Evolutionary conservation across 2,797 vertebrate species (phyloP), one percentile per base, ranked within the genome.

Genomic region (Eutrigla gurnardus): DNA sequence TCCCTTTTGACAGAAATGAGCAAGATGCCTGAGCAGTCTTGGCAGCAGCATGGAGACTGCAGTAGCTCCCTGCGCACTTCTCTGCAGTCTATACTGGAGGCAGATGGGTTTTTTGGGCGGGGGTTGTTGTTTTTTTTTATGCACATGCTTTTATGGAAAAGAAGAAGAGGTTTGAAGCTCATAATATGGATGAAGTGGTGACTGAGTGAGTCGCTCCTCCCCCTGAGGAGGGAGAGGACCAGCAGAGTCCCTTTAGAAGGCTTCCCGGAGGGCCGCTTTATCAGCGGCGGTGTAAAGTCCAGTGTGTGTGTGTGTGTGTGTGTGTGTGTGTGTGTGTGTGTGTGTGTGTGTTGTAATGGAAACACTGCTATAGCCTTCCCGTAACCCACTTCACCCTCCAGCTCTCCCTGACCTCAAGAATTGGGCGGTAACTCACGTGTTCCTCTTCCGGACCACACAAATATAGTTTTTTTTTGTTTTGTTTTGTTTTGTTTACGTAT

Each of bases 351-450:
- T 66, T 64, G 60, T 62, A 39, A 75, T 40, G 45, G 59, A 75
- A 57, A 52, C 2, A 6, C 73, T 49, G 50, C 63, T 68, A 59
- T 25, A 35, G 43, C 62, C 72, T 80, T 88, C 77, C 80, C 55
- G 11, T 67, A 37, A 55, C 32, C 40, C 62, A 39, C 54, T 57
- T 70, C 54, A 37, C 37, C 54, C 66, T n/a, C 62, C 78, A 65
- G 72, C 18, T 86, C 70, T 66, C 80, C 71, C n/a, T 85, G 90
- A 90, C 86, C 89, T 84, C 85, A 80, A 90, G 90, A 88, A 83
- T 25, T 32, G 68, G 89, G 91, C 37, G 69, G 78, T 17, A 6
- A 36, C 84, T 79, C 70, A 45, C 66, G 12, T 54, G 78, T 89
- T 90, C 84, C 86, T 25, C 25, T 91, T 92, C 91, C 86, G 77